phyloP scores from a whole-genome alignment of 2,797 vertebrate species.

The Alosa sapidissima region DNA sequence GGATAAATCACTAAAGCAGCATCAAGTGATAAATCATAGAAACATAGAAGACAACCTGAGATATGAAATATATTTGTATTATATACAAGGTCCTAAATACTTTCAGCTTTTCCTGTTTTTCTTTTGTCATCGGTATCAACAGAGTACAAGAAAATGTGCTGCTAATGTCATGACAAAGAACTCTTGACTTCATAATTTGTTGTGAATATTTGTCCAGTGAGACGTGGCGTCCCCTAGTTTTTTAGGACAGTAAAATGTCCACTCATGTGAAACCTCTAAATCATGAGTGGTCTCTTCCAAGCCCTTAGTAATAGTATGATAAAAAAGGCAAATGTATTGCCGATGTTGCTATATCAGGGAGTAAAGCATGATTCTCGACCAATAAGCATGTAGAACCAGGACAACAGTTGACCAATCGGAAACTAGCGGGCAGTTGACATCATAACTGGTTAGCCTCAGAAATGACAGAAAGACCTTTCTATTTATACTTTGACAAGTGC shows the following conservation, averaged over 20 bases:
- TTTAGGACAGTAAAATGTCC: not conserved
- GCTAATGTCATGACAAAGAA: not conserved
- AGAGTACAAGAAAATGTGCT: not conserved
- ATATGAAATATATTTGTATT: not conserved
- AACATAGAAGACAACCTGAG: not conserved
- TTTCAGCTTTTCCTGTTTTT: not conserved
- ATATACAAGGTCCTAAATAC: not conserved
- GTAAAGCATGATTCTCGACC: not conserved
- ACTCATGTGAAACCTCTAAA: not conserved
- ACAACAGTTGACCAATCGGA: not conserved
- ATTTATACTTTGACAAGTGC: slow-evolving; percentile 22
- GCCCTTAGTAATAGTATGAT: slow-evolving; percentile 13
- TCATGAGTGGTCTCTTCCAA: not conserved
- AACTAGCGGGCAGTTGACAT: not conserved
- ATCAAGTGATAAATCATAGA: not conserved
- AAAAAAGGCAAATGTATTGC: slow-evolving; percentile 8
- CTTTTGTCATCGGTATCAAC: not conserved
- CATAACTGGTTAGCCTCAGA: slow-evolving; percentile 3
- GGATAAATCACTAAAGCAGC: not conserved
- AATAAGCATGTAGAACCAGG: not conserved
- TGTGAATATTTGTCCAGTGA: not conserved
- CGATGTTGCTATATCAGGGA: slow-evolving; percentile 16
- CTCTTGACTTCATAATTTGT: not conserved
- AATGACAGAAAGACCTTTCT: slow-evolving; percentile 10
- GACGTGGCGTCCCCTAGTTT: not conserved